Conservation (phyloP, 2,113 vertebrate species). For the Siniperca knerii region DNA sequence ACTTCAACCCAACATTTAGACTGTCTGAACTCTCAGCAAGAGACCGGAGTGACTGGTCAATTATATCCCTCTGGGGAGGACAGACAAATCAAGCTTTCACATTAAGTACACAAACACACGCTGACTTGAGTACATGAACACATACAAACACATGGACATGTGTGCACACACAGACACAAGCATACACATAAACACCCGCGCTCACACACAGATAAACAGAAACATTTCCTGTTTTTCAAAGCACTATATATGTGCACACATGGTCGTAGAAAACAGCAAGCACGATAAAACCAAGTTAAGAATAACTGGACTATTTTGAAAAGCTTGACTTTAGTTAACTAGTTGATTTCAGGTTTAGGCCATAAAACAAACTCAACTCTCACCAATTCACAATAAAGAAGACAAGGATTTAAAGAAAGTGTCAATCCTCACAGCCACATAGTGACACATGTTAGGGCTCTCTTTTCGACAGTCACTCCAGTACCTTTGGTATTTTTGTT, state of each 20-base stretch:
- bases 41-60: constrained; percentile 61
- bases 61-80: constrained; percentile 56
- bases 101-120: constrained; percentile 43
- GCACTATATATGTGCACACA: background rate
- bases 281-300: background rate
- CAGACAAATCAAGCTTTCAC: constrained; percentile 49
- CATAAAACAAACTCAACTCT: background rate
- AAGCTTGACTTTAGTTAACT: background rate
- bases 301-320: background rate
- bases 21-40: constrained; percentile 55
- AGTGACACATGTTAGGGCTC: background rate
- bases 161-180: background rate
- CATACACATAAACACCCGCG: background rate
- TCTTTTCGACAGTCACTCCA: background rate
- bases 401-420: background rate
- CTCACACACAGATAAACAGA: background rate
- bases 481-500: background rate
- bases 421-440: background rate
- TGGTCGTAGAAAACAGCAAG: background rate
- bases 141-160: constrained; percentile 9
- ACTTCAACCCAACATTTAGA: constrained; percentile 67
- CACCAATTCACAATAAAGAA: background rate
- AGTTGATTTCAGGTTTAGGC: background rate
- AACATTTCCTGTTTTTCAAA: background rate
- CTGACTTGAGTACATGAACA: background rate